Conservation (phyloP, 2,888 invertebrate genomes). For the Lepidocyrtinus sp. region DNA sequence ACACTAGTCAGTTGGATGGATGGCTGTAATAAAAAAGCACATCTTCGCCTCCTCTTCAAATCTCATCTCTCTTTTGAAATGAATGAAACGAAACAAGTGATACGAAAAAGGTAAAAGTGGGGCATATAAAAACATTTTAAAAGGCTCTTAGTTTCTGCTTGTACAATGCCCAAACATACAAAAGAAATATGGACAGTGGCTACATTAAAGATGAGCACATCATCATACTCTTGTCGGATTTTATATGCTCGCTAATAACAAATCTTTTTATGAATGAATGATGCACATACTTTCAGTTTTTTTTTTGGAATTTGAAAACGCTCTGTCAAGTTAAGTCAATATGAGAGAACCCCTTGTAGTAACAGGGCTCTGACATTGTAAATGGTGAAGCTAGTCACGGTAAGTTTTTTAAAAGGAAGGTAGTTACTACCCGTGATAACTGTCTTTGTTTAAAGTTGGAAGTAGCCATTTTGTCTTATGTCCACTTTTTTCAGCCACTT, state of each 20-base stretch:
- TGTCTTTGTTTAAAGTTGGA: neutral
- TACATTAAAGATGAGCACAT: neutral
- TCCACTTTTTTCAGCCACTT: neutral
- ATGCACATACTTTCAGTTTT: neutral
- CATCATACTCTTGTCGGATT: neutral
- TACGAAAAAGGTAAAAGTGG: conserved; percentile 58
- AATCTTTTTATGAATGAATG: neutral
- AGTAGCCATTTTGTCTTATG: neutral
- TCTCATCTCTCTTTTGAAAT: conserved; percentile 3
- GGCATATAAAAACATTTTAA: conserved; percentile 39
- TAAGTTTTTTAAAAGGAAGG: no score
- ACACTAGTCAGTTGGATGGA: conserved; percentile 40
- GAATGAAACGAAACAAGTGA: conserved; percentile 47
- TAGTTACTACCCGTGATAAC: no score
- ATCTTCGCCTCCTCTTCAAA: neutral
- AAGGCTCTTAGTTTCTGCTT: neutral
- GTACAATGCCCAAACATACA: no score
- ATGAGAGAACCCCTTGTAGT: no score
- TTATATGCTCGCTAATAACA: no score
- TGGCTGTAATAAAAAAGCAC: conserved; percentile 20
- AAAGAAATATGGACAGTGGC: neutral
- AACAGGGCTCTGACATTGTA: no score
- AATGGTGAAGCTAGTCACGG: no score
- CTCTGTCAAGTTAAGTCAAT: no score
- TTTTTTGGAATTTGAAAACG: no score